These are phyloP conservation scores for Alosa alosa DNA, from an alignment of 2,113 vertebrate genomes.

Conservation along the genomic window DNA sequence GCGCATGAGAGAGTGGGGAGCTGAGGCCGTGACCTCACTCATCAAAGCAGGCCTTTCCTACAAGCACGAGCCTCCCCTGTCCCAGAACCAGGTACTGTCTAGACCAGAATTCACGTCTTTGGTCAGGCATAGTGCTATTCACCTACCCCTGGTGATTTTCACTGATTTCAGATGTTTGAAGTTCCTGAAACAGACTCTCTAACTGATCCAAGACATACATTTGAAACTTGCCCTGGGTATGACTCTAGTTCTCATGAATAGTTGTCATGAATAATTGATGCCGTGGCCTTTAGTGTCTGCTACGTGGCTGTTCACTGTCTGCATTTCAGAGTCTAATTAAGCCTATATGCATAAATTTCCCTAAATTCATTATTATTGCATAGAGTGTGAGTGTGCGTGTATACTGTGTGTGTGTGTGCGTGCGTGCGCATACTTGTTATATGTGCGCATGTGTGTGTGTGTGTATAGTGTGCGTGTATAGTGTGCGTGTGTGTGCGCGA, in stretches of 20 bases:
- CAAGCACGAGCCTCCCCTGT: slow-evolving; percentile 88
- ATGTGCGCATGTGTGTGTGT: no score
- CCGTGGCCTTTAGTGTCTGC: not conserved
- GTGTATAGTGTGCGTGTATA: no score
- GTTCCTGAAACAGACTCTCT: not conserved
- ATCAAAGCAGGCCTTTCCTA: slow-evolving; percentile 94
- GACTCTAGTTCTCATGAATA: not conserved
- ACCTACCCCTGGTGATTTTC: not conserved
- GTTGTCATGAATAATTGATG: not conserved
- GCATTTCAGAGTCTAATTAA: not conserved
- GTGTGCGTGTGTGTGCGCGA: no score
- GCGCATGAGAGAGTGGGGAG: slow-evolving; percentile 98
- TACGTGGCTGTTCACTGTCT: not conserved
- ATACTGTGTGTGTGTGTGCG: not conserved
- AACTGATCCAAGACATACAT: not conserved
- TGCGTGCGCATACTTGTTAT: no score
- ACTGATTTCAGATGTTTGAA: not conserved
- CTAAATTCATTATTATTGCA: not conserved
- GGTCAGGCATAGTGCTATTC: not conserved
- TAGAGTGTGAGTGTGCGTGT: not conserved
- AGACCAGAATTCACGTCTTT: not conserved
- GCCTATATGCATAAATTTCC: not conserved
- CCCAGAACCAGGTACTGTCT: slow-evolving; percentile 86
- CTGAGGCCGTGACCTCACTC: slow-evolving; percentile 92
- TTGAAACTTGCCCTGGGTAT: not conserved